Base-by-base conservation (phyloP, 2,888 invertebrate species). In the Aleiodes testaceus region DNA sequence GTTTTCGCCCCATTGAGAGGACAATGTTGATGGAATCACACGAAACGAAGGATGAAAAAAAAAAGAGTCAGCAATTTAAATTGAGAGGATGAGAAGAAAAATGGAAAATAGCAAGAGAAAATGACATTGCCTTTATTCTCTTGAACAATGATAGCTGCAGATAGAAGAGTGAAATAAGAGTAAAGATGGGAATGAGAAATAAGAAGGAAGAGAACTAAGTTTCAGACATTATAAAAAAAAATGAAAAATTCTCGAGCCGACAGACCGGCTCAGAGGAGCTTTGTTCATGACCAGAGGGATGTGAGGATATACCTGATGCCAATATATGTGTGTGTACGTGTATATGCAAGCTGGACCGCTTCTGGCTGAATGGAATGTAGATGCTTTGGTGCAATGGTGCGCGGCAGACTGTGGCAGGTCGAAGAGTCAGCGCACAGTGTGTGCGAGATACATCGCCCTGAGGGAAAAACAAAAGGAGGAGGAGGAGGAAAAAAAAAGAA, bases 311-410 rank as follows among this genome's bases (percentile, higher is more conserved):
- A 18, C 20, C 11, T 50, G 50, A 36, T 50, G 50, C 50, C 7
- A 18, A 50, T n/a, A 18, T 16, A n/a, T 50, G 6, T 16, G 11
- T 11, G 50, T 49, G n/a, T 49, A 5, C 14, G 11, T 66, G 69
- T 55, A 64, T 30, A 63, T 53, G 47, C 69, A 36, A 66, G 53
- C 53, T 53, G 53, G 53, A 11, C 63, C 12, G 22, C 45, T 45
- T 22, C 12, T 11, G 63, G 45, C 42, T 69, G 70, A 71, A 52
- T 64, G 75, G 73, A 72, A 73, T 75, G 71, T 73, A 75, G 73
- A 69, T 66, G 55, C 66, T 47, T 70, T 65, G 66, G 69, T 75
- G 73, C 73, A 73, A 69, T 69, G 66, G 71, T 55, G 71, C 50
- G 70, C 66, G 68, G 55, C 67, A 67, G 73, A 72, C 55, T 65